Evolutionary conservation across 2,888 invertebrate species (phyloP).

Genomic region (Adela reaumurella): DNA sequence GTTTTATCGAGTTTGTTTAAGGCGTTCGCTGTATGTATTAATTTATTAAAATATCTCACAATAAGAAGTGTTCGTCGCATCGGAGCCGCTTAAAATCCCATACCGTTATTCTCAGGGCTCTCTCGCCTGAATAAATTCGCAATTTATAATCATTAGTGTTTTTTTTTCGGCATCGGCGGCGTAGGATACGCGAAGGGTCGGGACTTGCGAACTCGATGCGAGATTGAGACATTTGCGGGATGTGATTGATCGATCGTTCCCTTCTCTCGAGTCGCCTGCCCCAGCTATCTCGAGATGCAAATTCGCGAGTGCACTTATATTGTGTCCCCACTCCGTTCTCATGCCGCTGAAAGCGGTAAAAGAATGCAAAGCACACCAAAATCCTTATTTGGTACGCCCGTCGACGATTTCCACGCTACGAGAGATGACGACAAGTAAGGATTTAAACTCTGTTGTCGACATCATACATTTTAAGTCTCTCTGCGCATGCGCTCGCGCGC

Average conservation of each 20-base stretch:
- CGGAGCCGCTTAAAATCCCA: background rate
- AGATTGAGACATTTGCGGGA: constrained; percentile 46
- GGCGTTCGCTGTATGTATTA: background rate
- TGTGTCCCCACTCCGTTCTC: background rate
- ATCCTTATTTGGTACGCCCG: background rate
- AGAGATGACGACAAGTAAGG: background rate
- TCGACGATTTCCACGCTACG: background rate
- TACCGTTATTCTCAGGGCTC: constrained; percentile 20
- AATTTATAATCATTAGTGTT: constrained; percentile 49
- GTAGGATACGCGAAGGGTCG: constrained; percentile 12
- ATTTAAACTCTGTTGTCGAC: background rate
- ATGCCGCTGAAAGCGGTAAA: no score
- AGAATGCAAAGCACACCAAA: no score
- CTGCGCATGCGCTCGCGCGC: no score
- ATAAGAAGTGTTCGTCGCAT: background rate
- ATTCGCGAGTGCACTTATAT: no score
- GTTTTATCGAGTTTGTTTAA: background rate
- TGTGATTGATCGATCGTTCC: constrained; percentile 45
- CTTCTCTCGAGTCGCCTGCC: no score
- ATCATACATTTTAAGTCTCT: background rate
- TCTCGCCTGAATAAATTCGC: constrained; percentile 38
- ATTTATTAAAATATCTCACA: background rate
- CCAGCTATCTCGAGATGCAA: no score
- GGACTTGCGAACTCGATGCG: no score
- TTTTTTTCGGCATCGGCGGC: constrained; percentile 31